Evolutionary conservation across 2,113 vertebrate species (phyloP).

Genomic region (Tyto alba): DNA sequence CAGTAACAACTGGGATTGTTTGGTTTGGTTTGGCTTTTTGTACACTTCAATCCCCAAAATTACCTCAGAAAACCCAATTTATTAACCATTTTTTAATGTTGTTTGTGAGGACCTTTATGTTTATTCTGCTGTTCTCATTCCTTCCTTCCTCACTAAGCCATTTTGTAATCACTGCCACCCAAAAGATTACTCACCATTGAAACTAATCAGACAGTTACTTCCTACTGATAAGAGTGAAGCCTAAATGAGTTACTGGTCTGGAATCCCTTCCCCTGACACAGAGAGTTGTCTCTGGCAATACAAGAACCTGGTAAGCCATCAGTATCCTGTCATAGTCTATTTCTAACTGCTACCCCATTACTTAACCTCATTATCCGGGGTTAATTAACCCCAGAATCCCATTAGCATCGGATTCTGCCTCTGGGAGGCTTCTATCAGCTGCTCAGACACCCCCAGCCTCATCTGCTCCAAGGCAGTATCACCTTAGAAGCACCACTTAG

Average conservation of each 20-base stretch:
- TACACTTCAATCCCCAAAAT: not conserved
- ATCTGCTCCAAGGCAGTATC: not conserved
- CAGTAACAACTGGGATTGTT: not conserved
- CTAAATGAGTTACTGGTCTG: not conserved
- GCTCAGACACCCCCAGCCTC: not conserved
- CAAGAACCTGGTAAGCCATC: not conserved
- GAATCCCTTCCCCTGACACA: not conserved
- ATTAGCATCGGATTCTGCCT: not conserved
- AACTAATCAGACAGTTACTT: not conserved
- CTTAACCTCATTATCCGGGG: not conserved
- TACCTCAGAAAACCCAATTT: rapidly evolving
- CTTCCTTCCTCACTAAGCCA: not conserved
- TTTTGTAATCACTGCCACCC: not conserved
- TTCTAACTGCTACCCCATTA: not conserved
- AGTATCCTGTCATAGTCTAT: not conserved
- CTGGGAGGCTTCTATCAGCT: not conserved
- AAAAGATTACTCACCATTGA: not conserved
- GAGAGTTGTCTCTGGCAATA: not conserved
- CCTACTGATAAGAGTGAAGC: not conserved
- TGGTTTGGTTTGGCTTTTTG: not conserved
- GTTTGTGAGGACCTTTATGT: not conserved
- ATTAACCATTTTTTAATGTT: not conserved
- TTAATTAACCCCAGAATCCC: not conserved
- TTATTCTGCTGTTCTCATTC: not conserved
- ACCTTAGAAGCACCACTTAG: not conserved